Evolutionary conservation across 1,140 invertebrate genomes (phyloP).

Genomic region (Reticulitermes speratus): DNA sequence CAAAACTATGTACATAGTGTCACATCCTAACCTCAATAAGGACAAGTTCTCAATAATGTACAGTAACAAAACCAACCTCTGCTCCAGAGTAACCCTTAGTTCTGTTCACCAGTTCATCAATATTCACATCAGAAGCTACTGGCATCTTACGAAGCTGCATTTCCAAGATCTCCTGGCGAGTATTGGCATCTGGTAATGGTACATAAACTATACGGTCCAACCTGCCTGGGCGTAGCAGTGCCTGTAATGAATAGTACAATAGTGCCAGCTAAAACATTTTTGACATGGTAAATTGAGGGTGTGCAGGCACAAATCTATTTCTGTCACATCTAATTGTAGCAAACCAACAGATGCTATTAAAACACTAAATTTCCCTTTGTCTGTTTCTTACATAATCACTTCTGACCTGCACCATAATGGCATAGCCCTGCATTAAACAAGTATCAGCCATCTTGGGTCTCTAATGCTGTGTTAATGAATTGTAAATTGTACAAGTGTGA

Average conservation of each 20-base stretch:
- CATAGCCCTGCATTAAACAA: too few relatives aligned
- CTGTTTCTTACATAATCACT: too few relatives aligned
- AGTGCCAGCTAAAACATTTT: background rate
- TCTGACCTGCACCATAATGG: too few relatives aligned
- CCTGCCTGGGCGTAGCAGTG: constrained; percentile 81
- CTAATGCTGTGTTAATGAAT: too few relatives aligned
- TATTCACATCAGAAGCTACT: constrained; percentile 57
- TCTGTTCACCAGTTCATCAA: constrained; percentile 60
- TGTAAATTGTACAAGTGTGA: too few relatives aligned
- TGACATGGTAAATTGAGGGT: background rate
- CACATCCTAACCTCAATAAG: too few relatives aligned
- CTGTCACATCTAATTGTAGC: background rate
- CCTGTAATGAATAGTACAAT: constrained; percentile 51
- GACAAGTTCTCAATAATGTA: too few relatives aligned
- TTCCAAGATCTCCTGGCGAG: constrained; percentile 70
- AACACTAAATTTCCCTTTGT: too few relatives aligned
- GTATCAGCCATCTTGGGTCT: too few relatives aligned
- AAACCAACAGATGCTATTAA: too few relatives aligned
- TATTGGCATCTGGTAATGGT: constrained; percentile 72
- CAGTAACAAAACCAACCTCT: constrained; percentile 58
- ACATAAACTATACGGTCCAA: constrained; percentile 89
- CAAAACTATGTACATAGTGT: too few relatives aligned
- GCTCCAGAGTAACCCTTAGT: constrained; percentile 85
- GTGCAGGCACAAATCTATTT: background rate
- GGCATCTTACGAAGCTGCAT: constrained; percentile 66